phyloP scores from a whole-genome alignment of 2,797 vertebrate species.

The Acanthiza pusilla region DNA sequence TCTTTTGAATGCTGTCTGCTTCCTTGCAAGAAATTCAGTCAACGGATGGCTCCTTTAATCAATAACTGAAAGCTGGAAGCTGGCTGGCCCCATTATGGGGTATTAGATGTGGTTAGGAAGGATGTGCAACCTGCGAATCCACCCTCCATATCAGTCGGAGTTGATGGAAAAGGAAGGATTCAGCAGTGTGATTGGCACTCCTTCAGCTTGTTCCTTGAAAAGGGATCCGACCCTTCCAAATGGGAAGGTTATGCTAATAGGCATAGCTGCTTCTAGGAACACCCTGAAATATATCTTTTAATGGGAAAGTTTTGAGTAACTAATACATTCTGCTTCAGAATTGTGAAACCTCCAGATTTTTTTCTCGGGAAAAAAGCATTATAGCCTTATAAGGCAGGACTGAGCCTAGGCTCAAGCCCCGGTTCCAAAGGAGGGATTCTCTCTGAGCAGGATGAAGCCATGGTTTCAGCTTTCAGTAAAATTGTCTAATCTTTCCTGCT shows the following conservation, averaged over 20 bases:
- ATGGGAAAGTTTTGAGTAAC: not conserved
- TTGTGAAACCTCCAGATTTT: not conserved
- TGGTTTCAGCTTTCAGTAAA: not conserved
- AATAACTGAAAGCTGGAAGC: not conserved
- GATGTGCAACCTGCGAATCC: not conserved
- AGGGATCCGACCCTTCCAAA: not conserved
- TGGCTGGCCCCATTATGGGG: not conserved
- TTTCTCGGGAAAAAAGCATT: not conserved
- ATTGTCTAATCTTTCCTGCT: not conserved
- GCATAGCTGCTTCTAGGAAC: not conserved
- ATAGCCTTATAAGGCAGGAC: not conserved
- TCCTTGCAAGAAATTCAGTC: not conserved
- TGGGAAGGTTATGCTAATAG: not conserved
- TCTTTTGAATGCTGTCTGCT: not conserved
- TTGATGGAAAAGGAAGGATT: not conserved
- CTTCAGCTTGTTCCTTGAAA: not conserved
- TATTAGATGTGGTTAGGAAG: conserved; percentile 1
- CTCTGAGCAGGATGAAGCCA: not conserved
- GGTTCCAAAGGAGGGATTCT: not conserved
- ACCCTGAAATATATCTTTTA: not conserved
- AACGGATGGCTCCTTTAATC: not conserved
- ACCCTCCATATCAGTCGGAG: not conserved
- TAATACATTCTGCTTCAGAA: not conserved
- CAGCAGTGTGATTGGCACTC: not conserved
- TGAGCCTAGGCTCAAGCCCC: not conserved